Percentiles rank a stretch among this genome's conserved stretches.
Conservation (phyloP, 1,140 invertebrate genomes). For the Diuraphis noxia region DNA sequence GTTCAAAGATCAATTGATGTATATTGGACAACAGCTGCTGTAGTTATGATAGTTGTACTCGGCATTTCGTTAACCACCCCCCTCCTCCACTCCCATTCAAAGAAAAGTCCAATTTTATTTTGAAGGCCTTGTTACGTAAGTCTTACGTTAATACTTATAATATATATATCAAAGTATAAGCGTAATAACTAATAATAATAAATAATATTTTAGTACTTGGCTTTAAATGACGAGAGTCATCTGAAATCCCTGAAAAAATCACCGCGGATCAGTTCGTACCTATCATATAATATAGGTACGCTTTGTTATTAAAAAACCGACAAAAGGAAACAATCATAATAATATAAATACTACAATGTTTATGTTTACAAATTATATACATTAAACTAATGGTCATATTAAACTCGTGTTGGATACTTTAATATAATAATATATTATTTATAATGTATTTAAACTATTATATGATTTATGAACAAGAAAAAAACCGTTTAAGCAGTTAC, state of each 20-base stretch:
- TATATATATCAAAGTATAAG: background rate
- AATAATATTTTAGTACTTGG: background rate
- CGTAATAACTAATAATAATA: background rate
- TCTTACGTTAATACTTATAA: background rate
- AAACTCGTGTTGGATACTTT: background rate
- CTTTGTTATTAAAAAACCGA: background rate
- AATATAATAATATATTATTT: constrained; percentile 5
- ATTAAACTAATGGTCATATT: background rate
- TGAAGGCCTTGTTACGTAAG: constrained; percentile 36
- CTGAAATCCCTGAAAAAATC: background rate
- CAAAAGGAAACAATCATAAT: background rate
- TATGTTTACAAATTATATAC: background rate
- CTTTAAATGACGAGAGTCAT: background rate
- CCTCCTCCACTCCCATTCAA: background rate
- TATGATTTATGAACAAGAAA: background rate
- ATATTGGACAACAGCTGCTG: background rate
- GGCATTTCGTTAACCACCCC: background rate
- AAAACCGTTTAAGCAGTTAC: background rate
- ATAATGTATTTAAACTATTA: constrained; percentile 4
- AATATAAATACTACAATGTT: background rate
- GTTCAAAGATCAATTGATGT: constrained; percentile 1
- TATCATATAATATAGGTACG: too few species aligned
- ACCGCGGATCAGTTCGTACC: background rate
- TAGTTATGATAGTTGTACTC: background rate
- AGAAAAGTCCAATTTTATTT: background rate